Evolutionary conservation across 2,113 vertebrate species (phyloP), one percentile per base, ranked within the genome.

Genomic region (Lampris megalopsis): DNA sequence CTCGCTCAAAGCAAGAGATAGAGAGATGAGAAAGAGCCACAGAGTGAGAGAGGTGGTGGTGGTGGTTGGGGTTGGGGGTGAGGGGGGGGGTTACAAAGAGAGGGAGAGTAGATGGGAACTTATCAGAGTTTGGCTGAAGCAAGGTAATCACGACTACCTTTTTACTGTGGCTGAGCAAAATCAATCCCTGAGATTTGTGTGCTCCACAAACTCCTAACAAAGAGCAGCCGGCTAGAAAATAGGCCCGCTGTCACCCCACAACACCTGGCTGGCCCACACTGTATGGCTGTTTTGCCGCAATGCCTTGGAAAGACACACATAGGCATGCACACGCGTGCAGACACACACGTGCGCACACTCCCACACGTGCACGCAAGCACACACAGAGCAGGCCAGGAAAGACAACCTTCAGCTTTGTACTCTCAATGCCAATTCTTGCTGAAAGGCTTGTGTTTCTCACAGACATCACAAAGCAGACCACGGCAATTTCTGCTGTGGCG

Each of bases 151-250:
- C 80, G 85, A 79, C 65, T 81, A 53, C 45, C 73, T 81, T 81
- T 76, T 79, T 73, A 81, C 81, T 61, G 84, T 50, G 84, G 77
- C 54, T 73, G 79, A 84, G 86, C 91, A 94, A 93, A 92, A 94
- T 96, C 95, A 96, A 95, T 96, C 93, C 87, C 82, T 92, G 90
- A 88, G 92, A 95, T 95, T 90, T 92, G 93, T 91, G 91, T 91
- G 83, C 93, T 95, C 47, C 42, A 93, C 93, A 94, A 92, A 87
- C 91, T 93, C 93, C 91, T 95, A 95, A 94, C 93, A 95, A 94
- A 95, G 92, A 81, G 92, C 93, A 96, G 93, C 88, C 94, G 95
- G 94, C 94, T 94, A 95, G 96, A 98, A 98, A 98, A 97, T 96
- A 94, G 94, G 94, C 86, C 90, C 92, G 88, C 81, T 93, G 93